phyloP scores from a whole-genome alignment of 2,113 vertebrate species.

The Nycticorax nycticorax region DNA sequence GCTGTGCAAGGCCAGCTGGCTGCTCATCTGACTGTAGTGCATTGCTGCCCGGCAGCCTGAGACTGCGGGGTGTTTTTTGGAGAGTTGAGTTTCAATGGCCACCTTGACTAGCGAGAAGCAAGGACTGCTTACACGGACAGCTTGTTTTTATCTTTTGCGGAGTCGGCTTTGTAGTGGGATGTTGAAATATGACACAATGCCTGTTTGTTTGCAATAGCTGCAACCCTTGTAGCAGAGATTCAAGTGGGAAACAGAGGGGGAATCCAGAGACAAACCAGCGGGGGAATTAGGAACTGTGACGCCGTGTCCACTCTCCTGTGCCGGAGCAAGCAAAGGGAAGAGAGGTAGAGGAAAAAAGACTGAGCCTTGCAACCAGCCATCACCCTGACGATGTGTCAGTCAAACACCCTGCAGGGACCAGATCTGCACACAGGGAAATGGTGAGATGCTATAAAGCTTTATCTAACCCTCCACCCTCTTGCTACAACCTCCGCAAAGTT shows the following conservation, averaged over 20 bases:
- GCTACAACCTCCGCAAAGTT: slow-evolving; percentile 84
- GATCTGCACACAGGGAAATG: slow-evolving; percentile 84
- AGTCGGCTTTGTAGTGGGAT: slow-evolving; percentile 53
- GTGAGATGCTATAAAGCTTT: slow-evolving; percentile 87
- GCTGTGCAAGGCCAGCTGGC: not conserved
- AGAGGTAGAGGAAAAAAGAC: slow-evolving; percentile 66
- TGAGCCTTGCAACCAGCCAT: slow-evolving; percentile 49
- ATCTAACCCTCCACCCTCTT: slow-evolving; percentile 75
- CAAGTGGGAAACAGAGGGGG: slow-evolving; percentile 53
- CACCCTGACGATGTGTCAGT: slow-evolving; percentile 84
- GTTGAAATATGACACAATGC: slow-evolving; percentile 60
- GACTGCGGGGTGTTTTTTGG: not conserved
- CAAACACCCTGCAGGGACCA: slow-evolving; percentile 79
- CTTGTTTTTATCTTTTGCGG: not conserved
- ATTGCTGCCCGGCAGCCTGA: not conserved
- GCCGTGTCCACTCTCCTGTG: slow-evolving; percentile 48
- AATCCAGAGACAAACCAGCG: slow-evolving; percentile 54
- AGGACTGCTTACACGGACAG: slow-evolving; percentile 34
- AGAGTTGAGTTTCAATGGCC: slow-evolving; percentile 42
- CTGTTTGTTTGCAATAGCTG: slow-evolving; percentile 76
- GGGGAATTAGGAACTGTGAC: slow-evolving; percentile 62
- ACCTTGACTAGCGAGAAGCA: not conserved
- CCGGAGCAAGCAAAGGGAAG: slow-evolving; percentile 66
- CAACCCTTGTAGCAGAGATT: slow-evolving; percentile 35
- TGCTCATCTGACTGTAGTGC: not conserved